A percentile compares a stretch with the other conserved stretches of the same genome.
Conservation (phyloP, 2,113 vertebrate species). For the Riparia riparia region DNA sequence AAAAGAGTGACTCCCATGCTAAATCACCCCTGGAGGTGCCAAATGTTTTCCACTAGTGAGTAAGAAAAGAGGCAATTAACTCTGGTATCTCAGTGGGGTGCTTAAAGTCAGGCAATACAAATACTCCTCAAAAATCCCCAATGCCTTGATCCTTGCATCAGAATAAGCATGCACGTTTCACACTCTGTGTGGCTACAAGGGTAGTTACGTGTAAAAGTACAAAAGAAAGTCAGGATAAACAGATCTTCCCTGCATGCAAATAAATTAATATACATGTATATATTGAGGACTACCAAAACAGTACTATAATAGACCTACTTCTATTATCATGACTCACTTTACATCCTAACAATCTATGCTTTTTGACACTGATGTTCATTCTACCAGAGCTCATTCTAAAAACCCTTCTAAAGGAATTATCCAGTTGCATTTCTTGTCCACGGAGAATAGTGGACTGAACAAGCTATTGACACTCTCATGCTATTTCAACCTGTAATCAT, state of each 20-base stretch:
- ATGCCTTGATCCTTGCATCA: neutral
- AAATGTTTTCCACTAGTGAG: neutral
- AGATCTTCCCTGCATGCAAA: neutral
- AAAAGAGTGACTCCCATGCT: rapidly evolving
- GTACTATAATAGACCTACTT: neutral
- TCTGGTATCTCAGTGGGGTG: neutral
- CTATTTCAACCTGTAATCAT: neutral
- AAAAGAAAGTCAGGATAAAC: neutral
- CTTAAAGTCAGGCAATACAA: neutral
- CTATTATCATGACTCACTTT: neutral
- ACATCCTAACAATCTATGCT: neutral
- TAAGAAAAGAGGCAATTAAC: neutral
- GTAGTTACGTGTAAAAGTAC: neutral
- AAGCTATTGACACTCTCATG: neutral
- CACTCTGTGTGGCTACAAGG: neutral
- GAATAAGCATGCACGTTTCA: neutral
- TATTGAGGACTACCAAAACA: neutral
- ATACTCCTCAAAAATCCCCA: neutral
- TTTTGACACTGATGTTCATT: neutral
- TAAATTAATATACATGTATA: neutral
- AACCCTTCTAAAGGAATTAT: neutral
- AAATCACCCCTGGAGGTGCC: neutral
- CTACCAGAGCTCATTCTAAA: neutral
- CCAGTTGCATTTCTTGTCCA: neutral
- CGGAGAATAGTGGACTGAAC: neutral